A percentile compares a stretch with the other conserved stretches of the same genome.
Conservation (phyloP, 2,113 vertebrate species). For the Galemys pyrenaicus region DNA sequence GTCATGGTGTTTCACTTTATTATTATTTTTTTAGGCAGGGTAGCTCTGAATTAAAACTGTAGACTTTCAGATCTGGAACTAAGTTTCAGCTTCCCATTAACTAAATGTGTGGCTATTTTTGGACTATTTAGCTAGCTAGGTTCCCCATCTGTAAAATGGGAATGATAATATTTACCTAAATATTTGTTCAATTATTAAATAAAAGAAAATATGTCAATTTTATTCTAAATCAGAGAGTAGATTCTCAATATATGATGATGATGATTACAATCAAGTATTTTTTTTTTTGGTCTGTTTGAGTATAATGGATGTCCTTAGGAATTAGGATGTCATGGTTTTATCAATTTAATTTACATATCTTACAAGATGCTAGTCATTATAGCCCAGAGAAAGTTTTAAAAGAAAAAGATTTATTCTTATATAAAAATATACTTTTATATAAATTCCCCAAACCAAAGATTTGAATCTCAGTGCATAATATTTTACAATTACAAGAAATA, state of each 20-base stretch:
- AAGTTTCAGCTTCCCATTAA: slow-evolving; percentile 8
- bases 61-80: neutral
- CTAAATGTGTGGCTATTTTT: neutral
- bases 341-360: neutral
- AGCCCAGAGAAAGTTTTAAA: neutral
- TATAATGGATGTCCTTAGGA: neutral
- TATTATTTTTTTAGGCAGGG: neutral
- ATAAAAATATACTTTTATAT: slow-evolving; percentile 28
- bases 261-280: neutral
- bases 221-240: neutral
- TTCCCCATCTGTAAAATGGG: slow-evolving; percentile 17
- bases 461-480: neutral
- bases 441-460: neutral
- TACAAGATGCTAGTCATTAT: neutral
- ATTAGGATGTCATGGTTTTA: neutral
- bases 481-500: neutral
- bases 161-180: neutral
- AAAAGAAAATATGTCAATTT: neutral
- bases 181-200: slow-evolving; percentile 14
- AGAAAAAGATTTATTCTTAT: neutral
- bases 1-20: neutral
- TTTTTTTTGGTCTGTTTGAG: neutral
- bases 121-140: neutral
- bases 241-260: neutral
- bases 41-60: neutral